A percentile compares a stretch with the other conserved stretches of the same genome.
Conservation (phyloP, 2,113 vertebrate species). For the Tyto alba region DNA sequence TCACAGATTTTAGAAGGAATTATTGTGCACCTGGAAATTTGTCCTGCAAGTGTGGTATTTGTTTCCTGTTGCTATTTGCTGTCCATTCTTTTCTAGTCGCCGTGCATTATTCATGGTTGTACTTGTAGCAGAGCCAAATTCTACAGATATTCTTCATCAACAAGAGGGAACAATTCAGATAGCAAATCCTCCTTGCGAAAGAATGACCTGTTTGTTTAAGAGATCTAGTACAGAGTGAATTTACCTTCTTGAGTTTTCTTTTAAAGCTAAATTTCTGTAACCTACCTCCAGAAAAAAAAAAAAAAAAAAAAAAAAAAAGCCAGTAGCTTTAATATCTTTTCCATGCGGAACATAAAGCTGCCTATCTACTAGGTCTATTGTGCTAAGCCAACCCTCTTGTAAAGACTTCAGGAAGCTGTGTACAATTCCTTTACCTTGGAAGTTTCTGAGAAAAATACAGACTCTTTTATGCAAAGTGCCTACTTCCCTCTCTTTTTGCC, state of each 20-base stretch:
- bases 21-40: constrained; percentile 64
- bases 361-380: background rate
- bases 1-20: constrained; percentile 62
- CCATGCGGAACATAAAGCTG: background rate
- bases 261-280: background rate
- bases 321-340: background rate
- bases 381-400: background rate
- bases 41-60: constrained; percentile 57
- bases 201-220: constrained; percentile 22
- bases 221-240: background rate
- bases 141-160: constrained; percentile 52
- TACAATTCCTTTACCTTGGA: background rate
- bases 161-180: constrained; percentile 10
- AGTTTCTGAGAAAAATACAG: background rate
- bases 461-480: background rate
- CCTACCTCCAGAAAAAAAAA: background rate
- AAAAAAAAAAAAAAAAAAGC: no score
- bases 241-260: background rate
- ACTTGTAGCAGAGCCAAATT: constrained; percentile 51
- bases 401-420: background rate
- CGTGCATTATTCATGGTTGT: constrained; percentile 63
- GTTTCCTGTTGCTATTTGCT: constrained; percentile 62
- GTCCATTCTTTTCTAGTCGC: constrained; percentile 47
- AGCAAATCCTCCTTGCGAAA: constrained; percentile 40
- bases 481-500: background rate